A percentile compares a stretch with the other conserved stretches of the same genome.
These are phyloP conservation scores for Drosophila mettleri DNA, from an alignment of 2,888 invertebrate species.

Conservation along the genomic window DNA sequence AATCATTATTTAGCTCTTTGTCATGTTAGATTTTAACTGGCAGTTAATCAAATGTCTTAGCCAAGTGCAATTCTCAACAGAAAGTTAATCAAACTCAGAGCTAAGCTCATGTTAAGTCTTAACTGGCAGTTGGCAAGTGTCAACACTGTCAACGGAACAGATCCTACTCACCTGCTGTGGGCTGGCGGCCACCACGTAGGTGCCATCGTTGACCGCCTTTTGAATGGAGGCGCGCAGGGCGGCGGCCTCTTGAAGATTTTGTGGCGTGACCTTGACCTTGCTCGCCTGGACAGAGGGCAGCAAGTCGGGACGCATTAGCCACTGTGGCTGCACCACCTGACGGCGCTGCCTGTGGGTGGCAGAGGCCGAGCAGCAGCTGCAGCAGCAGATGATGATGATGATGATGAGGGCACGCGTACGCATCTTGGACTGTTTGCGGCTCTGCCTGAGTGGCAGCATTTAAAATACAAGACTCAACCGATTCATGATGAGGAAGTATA, in stretches of 20 bases:
- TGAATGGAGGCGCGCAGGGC: slow-evolving; percentile 68
- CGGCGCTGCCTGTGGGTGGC: slow-evolving; percentile 33
- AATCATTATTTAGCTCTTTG: too few relatives aligned
- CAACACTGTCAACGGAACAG: not conserved
- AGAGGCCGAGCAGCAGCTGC: not conserved
- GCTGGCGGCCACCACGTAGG: slow-evolving; percentile 62
- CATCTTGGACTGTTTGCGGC: slow-evolving; percentile 12
- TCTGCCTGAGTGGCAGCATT: not conserved
- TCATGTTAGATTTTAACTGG: not conserved
- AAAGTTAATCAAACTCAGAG: not conserved
- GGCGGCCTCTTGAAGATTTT: slow-evolving; percentile 69
- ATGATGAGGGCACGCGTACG: slow-evolving; percentile 4
- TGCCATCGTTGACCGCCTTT: slow-evolving; percentile 67
- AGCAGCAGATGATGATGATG: not conserved
- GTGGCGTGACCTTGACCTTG: slow-evolving; percentile 60
- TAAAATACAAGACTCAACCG: not conserved
- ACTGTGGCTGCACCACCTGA: slow-evolving; percentile 73
- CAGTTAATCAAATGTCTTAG: not conserved
- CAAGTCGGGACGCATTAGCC: slow-evolving; percentile 54
- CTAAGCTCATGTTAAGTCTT: not conserved
- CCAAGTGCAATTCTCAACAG: not conserved
- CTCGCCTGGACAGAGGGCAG: slow-evolving; percentile 7
- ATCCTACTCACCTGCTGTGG: slow-evolving; percentile 58
- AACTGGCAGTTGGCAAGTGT: not conserved
- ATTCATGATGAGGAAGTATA: slow-evolving; percentile 14